These are phyloP conservation scores for Typhlichthys eigenmanni DNA, from an alignment of 2,797 vertebrate genomes.

Conservation along the genomic window DNA sequence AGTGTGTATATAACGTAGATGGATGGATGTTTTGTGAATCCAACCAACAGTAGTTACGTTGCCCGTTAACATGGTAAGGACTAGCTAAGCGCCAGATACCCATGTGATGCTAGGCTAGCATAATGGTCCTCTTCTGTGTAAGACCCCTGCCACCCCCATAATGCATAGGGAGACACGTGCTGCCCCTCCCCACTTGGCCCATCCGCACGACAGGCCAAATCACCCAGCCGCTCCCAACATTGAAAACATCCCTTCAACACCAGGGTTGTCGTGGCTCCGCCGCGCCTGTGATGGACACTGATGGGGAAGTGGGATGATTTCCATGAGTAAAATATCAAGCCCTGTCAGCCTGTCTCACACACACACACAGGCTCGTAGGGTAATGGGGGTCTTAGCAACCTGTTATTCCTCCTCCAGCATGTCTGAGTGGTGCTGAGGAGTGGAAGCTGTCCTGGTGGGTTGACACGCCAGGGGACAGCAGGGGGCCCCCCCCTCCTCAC, in stretches of 20 bases:
- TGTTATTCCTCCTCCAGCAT: constrained; percentile 1
- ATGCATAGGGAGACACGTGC: constrained; percentile 75
- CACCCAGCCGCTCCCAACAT: constrained; percentile 54
- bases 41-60: neutral
- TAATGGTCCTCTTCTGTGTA: constrained; percentile 52
- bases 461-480: constrained; percentile 40
- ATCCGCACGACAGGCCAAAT: constrained; percentile 61
- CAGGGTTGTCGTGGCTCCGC: constrained; percentile 32
- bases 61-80: constrained; percentile 38
- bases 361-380: constrained; percentile 25
- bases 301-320: constrained; percentile 59
- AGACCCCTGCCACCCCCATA: constrained; percentile 67
- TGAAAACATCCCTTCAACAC: constrained; percentile 67
- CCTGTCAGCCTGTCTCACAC: constrained; percentile 52
- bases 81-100: constrained; percentile 63
- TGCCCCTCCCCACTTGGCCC: constrained; percentile 44
- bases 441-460: neutral
- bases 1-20: no score
- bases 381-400: no score
- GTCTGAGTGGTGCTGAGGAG: constrained; percentile 34
- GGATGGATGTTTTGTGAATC: neutral
- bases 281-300: constrained; percentile 62
- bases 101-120: constrained; percentile 28
- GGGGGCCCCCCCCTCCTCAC: constrained; percentile 37
- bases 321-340: constrained; percentile 74